A percentile compares a stretch with the other conserved stretches of the same genome.
phyloP scores from a whole-genome alignment of 2,113 vertebrate genomes.

The Apus apus region DNA sequence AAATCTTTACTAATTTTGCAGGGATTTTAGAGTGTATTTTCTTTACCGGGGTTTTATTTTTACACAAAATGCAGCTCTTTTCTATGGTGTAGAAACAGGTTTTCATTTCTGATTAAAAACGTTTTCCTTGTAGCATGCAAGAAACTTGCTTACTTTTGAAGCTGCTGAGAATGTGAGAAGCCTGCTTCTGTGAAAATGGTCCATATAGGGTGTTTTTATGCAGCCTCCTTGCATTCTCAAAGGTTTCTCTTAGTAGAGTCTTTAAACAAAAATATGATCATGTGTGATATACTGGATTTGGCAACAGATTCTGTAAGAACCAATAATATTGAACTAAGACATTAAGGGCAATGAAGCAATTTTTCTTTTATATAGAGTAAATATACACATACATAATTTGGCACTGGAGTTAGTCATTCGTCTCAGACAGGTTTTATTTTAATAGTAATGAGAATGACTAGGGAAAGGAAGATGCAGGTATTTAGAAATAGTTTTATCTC shows the following conservation, averaged over 20 bases:
- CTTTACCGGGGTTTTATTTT: neutral
- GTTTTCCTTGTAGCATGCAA: neutral
- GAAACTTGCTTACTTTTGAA: neutral
- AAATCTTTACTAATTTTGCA: neutral
- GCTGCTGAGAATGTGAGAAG: neutral
- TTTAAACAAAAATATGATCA: neutral
- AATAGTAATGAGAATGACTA: neutral
- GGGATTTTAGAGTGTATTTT: neutral
- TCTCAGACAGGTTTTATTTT: neutral
- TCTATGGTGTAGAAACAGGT: neutral
- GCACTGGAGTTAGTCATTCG: neutral
- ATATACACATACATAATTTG: neutral
- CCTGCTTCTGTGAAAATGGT: neutral
- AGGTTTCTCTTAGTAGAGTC: neutral
- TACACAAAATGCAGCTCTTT: neutral
- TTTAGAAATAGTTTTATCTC: neutral
- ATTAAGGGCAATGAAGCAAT: neutral
- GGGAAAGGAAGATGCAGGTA: neutral
- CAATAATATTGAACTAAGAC: neutral
- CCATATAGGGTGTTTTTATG: neutral
- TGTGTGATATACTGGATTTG: neutral
- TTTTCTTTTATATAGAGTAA: neutral
- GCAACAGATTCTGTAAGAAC: neutral
- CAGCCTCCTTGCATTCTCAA: neutral
- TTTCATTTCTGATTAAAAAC: neutral